Evolutionary conservation across 2,113 vertebrate species (phyloP).

Genomic region (Hymenochirus boettgeri): DNA sequence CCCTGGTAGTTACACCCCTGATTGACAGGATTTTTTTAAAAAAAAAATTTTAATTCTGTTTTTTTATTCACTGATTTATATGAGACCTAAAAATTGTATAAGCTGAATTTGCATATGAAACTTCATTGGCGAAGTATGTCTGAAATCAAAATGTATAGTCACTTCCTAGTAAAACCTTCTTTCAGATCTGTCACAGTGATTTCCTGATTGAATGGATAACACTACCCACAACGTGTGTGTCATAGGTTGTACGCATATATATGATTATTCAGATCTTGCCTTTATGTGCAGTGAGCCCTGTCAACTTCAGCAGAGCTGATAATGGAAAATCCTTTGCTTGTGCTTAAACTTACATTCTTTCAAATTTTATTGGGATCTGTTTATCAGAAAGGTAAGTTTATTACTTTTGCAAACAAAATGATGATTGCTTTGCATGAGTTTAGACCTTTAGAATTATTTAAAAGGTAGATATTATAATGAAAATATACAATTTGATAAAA

Average conservation of each 20-base stretch:
- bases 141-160: neutral
- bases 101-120: conserved; percentile 18
- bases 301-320: too few species aligned
- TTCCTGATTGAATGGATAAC: conserved; percentile 19
- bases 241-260: neutral
- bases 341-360: neutral
- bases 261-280: neutral
- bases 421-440: too few species aligned
- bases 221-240: neutral
- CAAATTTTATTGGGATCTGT: neutral
- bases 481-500: too few species aligned
- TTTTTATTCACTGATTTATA: too few species aligned
- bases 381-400: neutral
- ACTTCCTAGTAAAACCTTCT: conserved; percentile 9
- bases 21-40: too few species aligned
- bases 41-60: too few species aligned
- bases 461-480: too few species aligned
- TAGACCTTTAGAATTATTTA: too few species aligned
- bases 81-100: too few species aligned
- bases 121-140: conserved; percentile 6
- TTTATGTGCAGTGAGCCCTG: neutral
- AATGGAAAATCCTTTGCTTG: neutral
- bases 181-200: conserved; percentile 12
- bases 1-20: too few species aligned
- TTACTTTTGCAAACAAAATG: neutral